A percentile compares a stretch with the other conserved stretches of the same genome.
Conservation (phyloP, 30 jellyfish, hydroid and myxozoan genomes). For the Aurelia aurita region DNA sequence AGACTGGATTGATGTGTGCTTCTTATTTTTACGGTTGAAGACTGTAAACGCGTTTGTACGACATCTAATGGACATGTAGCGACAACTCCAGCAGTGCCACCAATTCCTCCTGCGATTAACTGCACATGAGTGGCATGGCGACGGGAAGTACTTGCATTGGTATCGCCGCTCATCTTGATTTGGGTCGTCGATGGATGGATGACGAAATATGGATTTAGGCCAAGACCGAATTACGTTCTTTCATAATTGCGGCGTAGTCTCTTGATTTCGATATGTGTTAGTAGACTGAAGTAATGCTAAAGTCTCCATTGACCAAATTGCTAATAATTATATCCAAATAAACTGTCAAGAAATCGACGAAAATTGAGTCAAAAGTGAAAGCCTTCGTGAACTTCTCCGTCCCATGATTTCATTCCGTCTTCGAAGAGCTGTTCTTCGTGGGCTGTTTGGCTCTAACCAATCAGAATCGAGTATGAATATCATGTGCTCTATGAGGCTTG, state of each 20-base stretch:
- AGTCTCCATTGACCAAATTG: too few relatives aligned
- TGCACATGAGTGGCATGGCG: conserved; percentile 74
- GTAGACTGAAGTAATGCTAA: too few relatives aligned
- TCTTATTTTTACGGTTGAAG: conserved; percentile 76
- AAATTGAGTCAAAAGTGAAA: too few relatives aligned
- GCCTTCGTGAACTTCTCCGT: background rate
- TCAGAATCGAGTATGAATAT: conserved; percentile 13
- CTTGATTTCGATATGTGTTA: too few relatives aligned
- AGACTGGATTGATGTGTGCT: conserved; percentile 45
- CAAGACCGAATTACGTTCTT: too few relatives aligned
- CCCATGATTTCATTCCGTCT: conserved; percentile 6
- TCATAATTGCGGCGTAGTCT: too few relatives aligned
- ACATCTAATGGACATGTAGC: conserved; percentile 98
- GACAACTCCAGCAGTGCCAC: conserved; percentile 98
- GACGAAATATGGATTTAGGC: conserved; percentile 10
- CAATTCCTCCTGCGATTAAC: conserved; percentile 97
- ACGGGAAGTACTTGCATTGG: conserved; percentile 30
- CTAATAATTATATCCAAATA: too few relatives aligned
- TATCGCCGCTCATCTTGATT: conserved; percentile 30
- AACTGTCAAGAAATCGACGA: too few relatives aligned
- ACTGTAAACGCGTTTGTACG: conserved; percentile 97
- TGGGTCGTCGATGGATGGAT: conserved; percentile 16
- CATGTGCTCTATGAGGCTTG: conserved; percentile 36
- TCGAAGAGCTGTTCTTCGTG: conserved; percentile 16
- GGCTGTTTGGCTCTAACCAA: conserved; percentile 16